Base-by-base conservation (phyloP, 2,113 vertebrate species). In the Bombycilla garrulus region DNA sequence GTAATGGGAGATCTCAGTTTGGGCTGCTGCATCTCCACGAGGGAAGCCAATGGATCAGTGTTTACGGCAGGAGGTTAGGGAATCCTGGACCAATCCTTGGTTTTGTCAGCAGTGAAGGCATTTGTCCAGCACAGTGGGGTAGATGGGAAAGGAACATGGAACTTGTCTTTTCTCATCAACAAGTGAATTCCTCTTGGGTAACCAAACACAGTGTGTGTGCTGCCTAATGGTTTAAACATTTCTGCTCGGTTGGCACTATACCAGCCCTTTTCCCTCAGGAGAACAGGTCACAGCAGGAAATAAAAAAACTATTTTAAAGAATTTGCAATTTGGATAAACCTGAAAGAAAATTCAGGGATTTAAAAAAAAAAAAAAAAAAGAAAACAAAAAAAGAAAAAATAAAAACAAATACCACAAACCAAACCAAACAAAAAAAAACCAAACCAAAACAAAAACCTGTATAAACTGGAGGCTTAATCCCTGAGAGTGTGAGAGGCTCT, bases 251-350 rank as follows among this genome's bases (percentile, higher is more conserved):
- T 95, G 88, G 88, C 67, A 71, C 28, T 65, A 35, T 19, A 85
- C 14, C 47, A 86, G 47, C 17, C 21, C n/a, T 66, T 66, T 53
- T 66, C 31, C 54, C 62, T 57, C 29, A 70, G 62, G 58, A 87
- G 58, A 92, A 85, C 53, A 88, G 94, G 48, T 69, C 79, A 54
- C 67, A 88, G 47, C 88, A 90, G 67, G 85, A 40, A 90, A 90
- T 48, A 22, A 53, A 66, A 76, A 86, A 42, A 1, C 4, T n/a
- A 42, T 88, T 90, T 94, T 42, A 88, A 94, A 90, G 58, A 93
- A 88, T 78, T 58, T 44, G 13, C 28, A 86, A 29, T 36, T 91
- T 12, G 6, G 62, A 74, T 95, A 95, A 92, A 95, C 53, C n/a
- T 80, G 35, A 94, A 94, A 93, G 35, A 42, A 90, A 73, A 81